Evolutionary conservation across 1,140 invertebrate species (phyloP).

Genomic region (Neodiprion lecontei): DNA sequence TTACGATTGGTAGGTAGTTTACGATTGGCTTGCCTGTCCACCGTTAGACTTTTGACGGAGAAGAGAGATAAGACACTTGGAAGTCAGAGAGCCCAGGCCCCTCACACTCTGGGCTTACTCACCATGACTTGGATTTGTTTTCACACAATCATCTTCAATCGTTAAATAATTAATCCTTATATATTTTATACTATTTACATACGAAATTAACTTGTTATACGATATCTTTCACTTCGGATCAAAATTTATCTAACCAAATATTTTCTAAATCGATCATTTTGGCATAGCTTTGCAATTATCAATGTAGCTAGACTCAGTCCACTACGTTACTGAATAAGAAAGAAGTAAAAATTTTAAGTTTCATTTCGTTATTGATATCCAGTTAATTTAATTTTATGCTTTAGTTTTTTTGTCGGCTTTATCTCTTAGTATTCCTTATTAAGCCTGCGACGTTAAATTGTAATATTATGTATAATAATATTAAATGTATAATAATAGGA

Average conservation of each 20-base stretch:
- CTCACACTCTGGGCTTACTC: constrained; percentile 41
- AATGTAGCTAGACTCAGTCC: too few relatives aligned
- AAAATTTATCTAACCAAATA: constrained; percentile 31
- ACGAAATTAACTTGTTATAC: constrained; percentile 46
- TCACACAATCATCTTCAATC: constrained; percentile 45
- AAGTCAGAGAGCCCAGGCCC: constrained; percentile 48
- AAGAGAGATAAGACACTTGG: constrained; percentile 55
- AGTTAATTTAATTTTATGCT: neutral
- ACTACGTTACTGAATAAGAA: too few relatives aligned
- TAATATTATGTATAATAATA: constrained; percentile 30
- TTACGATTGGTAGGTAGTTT: neutral
- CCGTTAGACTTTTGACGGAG: constrained; percentile 49
- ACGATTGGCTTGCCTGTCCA: constrained; percentile 41
- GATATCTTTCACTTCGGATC: constrained; percentile 48
- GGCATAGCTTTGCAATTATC: too few relatives aligned
- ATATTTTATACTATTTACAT: constrained; percentile 44
- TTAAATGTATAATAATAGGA: constrained; percentile 51
- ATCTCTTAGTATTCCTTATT: neutral
- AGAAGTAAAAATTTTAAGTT: neutral
- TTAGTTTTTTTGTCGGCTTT: neutral
- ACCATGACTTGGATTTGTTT: constrained; percentile 52
- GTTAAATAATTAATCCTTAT: constrained; percentile 46
- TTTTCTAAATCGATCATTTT: too few relatives aligned
- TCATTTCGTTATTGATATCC: neutral
- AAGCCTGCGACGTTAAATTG: neutral